Percentiles rank a stretch among this genome's conserved stretches.
phyloP scores from a whole-genome alignment of 2,888 invertebrate species.

The Microplitis manilae region DNA sequence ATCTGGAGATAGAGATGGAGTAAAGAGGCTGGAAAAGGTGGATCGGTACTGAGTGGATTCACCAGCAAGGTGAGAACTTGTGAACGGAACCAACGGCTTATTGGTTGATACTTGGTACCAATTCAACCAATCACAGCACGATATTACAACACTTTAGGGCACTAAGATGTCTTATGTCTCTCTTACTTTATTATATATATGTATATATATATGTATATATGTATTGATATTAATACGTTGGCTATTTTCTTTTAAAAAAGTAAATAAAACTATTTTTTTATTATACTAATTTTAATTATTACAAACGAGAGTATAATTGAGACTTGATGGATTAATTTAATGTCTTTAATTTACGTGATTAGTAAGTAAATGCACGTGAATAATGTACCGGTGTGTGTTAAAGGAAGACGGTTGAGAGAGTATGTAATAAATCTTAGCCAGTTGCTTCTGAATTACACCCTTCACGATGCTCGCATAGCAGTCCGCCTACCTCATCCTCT shows the following conservation, averaged over 20 bases:
- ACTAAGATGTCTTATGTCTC: not conserved
- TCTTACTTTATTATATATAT: not conserved
- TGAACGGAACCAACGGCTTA: conserved; percentile 62
- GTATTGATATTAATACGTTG: not conserved
- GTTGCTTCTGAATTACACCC: conserved; percentile 42
- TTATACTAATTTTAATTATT: not conserved
- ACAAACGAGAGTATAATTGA: not conserved
- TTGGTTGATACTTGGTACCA: conserved; percentile 62
- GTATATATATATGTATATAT: no score
- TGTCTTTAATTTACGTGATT: not conserved
- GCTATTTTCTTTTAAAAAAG: not conserved
- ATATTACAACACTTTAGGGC: conserved; percentile 27
- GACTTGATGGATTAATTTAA: not conserved
- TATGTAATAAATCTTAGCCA: conserved; percentile 38
- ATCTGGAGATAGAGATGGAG: conserved; percentile 37
- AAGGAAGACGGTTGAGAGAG: conserved; percentile 23
- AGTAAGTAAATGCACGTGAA: conserved; percentile 16
- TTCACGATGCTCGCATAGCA: conserved; percentile 28
- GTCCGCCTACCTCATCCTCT: conserved; percentile 34
- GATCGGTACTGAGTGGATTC: conserved; percentile 47
- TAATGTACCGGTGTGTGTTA: not conserved
- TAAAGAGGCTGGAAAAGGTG: conserved; percentile 46
- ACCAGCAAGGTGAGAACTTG: conserved; percentile 53
- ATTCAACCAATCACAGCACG: conserved; percentile 60
- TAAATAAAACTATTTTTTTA: not conserved